Evolutionary conservation across 2,888 invertebrate genomes (phyloP).

Genomic region (Suillia variegata): DNA sequence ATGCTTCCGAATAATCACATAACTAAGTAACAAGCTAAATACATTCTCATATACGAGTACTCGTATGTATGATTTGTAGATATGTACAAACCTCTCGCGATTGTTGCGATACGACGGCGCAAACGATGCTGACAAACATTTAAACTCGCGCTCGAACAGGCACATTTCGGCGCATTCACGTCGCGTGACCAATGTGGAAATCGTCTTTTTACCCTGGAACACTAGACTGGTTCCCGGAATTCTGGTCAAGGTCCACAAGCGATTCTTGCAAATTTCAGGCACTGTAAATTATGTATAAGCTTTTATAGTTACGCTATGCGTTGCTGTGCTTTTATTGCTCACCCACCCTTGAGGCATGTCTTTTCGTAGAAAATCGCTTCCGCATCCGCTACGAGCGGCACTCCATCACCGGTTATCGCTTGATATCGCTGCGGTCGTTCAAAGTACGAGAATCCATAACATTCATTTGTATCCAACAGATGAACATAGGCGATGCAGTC

Average conservation of each 20-base stretch:
- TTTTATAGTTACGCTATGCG: too few relatives aligned
- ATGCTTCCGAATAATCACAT: slow-evolving; percentile 7
- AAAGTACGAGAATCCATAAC: slow-evolving; percentile 56
- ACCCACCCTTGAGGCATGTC: slow-evolving; percentile 55
- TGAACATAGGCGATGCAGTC: slow-evolving; percentile 58
- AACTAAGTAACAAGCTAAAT: neutral
- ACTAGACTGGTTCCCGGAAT: slow-evolving; percentile 77
- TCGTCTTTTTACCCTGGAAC: slow-evolving; percentile 68
- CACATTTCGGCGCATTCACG: slow-evolving; percentile 72
- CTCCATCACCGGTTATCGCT: slow-evolving; percentile 37
- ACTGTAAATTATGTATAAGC: slow-evolving; percentile 52
- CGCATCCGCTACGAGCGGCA: slow-evolving; percentile 50
- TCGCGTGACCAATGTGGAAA: slow-evolving; percentile 68
- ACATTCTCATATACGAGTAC: too few relatives aligned
- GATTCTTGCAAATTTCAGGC: slow-evolving; percentile 64
- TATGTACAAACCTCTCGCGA: slow-evolving; percentile 52
- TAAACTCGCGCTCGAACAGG: slow-evolving; percentile 63
- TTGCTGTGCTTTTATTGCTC: slow-evolving; percentile 2
- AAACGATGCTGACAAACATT: slow-evolving; percentile 67
- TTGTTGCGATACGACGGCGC: slow-evolving; percentile 60
- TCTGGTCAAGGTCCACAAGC: slow-evolving; percentile 78
- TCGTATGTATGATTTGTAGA: too few relatives aligned
- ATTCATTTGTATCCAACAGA: slow-evolving; percentile 52
- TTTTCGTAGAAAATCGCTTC: slow-evolving; percentile 60
- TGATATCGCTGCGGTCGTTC: slow-evolving; percentile 46